A percentile compares a stretch with the other conserved stretches of the same genome.
Evolutionary conservation across 2,797 vertebrate genomes (phyloP).

Genomic region (Coregonus ussuriensis): DNA sequence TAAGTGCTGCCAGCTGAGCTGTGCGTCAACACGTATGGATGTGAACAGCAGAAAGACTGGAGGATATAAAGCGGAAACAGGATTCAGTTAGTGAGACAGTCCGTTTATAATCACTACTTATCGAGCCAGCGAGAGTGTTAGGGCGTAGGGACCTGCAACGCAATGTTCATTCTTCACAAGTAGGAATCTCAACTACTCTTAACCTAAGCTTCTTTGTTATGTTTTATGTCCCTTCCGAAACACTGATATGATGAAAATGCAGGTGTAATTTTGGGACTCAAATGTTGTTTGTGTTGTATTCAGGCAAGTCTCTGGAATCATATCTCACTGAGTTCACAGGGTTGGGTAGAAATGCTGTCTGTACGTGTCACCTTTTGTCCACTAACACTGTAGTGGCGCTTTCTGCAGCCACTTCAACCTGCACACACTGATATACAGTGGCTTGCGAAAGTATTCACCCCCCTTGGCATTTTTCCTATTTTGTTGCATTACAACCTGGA

Average conservation of each 20-base stretch:
- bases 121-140: constrained; percentile 1
- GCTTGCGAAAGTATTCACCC: no score
- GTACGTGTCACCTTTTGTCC: constrained; percentile 24
- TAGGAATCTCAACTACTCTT: constrained; percentile 49
- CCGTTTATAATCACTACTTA: constrained; percentile 55
- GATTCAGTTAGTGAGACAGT: constrained; percentile 26
- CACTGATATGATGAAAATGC: constrained; percentile 29
- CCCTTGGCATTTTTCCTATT: no score
- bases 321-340: neutral
- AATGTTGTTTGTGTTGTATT: constrained; percentile 25
- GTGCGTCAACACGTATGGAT: neutral
- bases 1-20: neutral
- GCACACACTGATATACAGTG: no score
- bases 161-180: constrained; percentile 32
- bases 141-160: constrained; percentile 19
- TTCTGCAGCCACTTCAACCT: constrained; percentile 6
- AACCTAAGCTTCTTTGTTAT: constrained; percentile 45
- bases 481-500: no score
- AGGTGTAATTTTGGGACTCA: constrained; percentile 37
- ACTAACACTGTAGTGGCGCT: constrained; percentile 34
- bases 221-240: constrained; percentile 57
- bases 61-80: constrained; percentile 45
- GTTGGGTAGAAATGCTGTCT: constrained; percentile 16
- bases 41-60: constrained; percentile 11
- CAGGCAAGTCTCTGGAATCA: constrained; percentile 16